Percentiles rank a stretch among this genome's conserved stretches.
These are phyloP conservation scores for Anabacerthia variegaticeps DNA, from an alignment of 2,797 vertebrate genomes.

Conservation along the genomic window DNA sequence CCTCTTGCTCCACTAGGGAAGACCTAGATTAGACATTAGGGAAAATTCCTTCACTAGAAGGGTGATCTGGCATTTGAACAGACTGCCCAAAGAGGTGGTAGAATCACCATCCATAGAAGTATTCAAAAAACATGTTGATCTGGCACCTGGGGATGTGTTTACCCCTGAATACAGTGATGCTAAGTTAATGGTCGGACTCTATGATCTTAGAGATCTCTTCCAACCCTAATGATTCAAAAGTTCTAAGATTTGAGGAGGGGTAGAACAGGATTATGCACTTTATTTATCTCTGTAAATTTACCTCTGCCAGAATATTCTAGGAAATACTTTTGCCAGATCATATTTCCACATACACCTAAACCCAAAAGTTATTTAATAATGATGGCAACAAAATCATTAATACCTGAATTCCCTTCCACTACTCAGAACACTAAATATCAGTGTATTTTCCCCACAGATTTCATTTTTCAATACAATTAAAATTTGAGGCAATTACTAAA, in stretches of 20 bases:
- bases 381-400: not conserved
- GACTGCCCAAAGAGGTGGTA: not conserved
- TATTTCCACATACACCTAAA: not conserved
- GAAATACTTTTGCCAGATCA: not conserved
- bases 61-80: not conserved
- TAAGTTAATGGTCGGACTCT: not conserved
- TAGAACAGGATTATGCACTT: not conserved
- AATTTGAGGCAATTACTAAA: not conserved
- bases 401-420: not conserved
- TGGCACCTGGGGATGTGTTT: not conserved
- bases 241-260: not conserved
- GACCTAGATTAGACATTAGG: not conserved
- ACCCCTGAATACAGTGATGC: not conserved
- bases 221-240: not conserved
- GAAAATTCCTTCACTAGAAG: not conserved
- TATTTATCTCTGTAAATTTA: not conserved
- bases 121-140: not conserved
- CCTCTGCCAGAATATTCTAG: not conserved
- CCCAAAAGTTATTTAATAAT: not conserved
- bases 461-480: not conserved
- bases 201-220: not conserved
- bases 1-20: fast-evolving
- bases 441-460: not conserved
- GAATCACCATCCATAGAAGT: not conserved
- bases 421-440: not conserved